These are phyloP conservation scores for Drosophila trapezifrons DNA, from an alignment of 1,140 invertebrate species.

Conservation along the genomic window DNA sequence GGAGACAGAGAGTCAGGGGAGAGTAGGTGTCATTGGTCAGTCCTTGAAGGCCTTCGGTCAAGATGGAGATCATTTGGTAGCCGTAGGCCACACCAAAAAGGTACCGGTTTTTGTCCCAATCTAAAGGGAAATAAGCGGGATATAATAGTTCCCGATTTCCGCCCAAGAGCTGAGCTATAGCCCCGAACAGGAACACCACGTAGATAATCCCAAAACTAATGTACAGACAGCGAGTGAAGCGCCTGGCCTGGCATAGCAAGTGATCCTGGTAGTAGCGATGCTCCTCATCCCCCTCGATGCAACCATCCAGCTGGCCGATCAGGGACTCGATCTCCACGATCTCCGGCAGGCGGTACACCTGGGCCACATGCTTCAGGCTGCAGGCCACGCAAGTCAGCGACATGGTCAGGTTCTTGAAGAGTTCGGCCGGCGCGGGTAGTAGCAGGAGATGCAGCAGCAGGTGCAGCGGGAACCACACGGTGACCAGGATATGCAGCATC, in stretches of 20 bases:
- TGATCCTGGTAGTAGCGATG: constrained; percentile 34
- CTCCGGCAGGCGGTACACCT: constrained; percentile 35
- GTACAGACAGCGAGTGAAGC: constrained; percentile 48
- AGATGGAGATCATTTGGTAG: constrained; percentile 34
- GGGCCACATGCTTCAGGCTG: constrained; percentile 53
- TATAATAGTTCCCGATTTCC: constrained; percentile 30
- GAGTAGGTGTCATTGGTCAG: constrained; percentile 49
- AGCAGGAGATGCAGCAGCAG: constrained; percentile 43
- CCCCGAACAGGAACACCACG: constrained; percentile 1
- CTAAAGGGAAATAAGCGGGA: constrained; percentile 55
- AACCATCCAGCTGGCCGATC: constrained; percentile 34
- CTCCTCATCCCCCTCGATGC: constrained; percentile 33
- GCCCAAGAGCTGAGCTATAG: not conserved
- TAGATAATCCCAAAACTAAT: constrained; percentile 39
- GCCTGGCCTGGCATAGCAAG: constrained; percentile 11
- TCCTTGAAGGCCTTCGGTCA: constrained; percentile 29
- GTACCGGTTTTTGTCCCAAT: constrained; percentile 10
- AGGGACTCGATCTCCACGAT: constrained; percentile 47
- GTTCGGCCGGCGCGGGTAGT: constrained; percentile 14
- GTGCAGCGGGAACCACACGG: constrained; percentile 56
- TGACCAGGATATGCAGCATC: constrained; percentile 46
- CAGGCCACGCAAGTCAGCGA: constrained; percentile 39
- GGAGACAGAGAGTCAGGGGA: constrained; percentile 46
- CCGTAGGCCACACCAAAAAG: constrained; percentile 22
- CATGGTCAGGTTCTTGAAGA: constrained; percentile 54